Evolutionary conservation across 2,888 invertebrate genomes (phyloP).

Genomic region (Autographa gamma): DNA sequence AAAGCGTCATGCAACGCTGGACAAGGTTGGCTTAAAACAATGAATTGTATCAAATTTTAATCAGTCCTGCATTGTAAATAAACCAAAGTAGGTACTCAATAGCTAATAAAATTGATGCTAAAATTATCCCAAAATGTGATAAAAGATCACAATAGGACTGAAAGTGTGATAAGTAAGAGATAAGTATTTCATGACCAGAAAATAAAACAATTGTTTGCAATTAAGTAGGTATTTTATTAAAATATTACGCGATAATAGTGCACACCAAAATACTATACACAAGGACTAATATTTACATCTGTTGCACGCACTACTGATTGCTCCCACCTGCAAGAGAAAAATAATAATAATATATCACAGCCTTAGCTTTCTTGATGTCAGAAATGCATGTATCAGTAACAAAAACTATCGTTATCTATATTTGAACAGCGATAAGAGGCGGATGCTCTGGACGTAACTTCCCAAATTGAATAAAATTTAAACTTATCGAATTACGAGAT

Average conservation of each 20-base stretch:
- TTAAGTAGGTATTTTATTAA: conserved; percentile 73
- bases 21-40: background rate
- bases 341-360: conserved; percentile 80
- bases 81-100: too few relatives aligned
- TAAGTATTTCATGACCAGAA: background rate
- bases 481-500: conserved; percentile 27
- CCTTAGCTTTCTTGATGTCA: conserved; percentile 67
- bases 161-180: background rate
- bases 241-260: conserved; percentile 75
- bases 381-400: conserved; percentile 61
- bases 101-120: too few relatives aligned
- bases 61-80: background rate
- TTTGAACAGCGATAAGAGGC: conserved; percentile 35
- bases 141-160: background rate
- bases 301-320: conserved; percentile 68
- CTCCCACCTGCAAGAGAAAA: conserved; percentile 83
- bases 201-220: conserved; percentile 18
- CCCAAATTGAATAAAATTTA: conserved; percentile 13
- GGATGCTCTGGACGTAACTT: conserved; percentile 22
- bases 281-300: conserved; percentile 82
- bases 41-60: background rate
- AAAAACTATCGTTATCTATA: conserved; percentile 32
- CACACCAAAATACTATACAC: conserved; percentile 79
- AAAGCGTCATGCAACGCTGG: background rate
- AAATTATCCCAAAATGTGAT: background rate